Conservation (phyloP, 2,888 invertebrate species). For the Dromius quadrimaculatus region DNA sequence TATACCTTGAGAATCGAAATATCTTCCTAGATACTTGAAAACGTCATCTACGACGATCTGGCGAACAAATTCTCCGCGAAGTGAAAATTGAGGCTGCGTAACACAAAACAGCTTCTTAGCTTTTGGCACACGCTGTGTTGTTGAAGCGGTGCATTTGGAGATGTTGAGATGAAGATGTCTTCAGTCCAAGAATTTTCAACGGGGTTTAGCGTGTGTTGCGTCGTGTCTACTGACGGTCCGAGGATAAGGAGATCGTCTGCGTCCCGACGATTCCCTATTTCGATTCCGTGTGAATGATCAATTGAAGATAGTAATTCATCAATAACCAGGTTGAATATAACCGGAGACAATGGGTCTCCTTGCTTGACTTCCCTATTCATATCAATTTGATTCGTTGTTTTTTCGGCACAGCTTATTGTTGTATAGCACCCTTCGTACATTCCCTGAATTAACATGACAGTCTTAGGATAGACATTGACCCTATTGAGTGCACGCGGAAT, state of each 20-base stretch:
- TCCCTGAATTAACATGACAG: neutral
- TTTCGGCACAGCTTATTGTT: neutral
- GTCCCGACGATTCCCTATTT: neutral
- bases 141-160: neutral
- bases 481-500: neutral
- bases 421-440: neutral
- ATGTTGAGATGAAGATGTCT: neutral
- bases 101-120: conserved; percentile 1
- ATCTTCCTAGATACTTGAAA: neutral
- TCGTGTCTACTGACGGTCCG: neutral
- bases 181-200: neutral
- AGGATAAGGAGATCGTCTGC: conserved; percentile 1
- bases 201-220: neutral
- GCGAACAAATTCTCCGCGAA: neutral
- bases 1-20: neutral
- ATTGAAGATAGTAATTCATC: neutral
- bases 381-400: neutral
- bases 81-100: neutral
- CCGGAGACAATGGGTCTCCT: neutral
- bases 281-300: neutral
- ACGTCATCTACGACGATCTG: neutral
- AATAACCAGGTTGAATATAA: neutral
- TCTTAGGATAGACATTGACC: neutral
- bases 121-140: neutral
- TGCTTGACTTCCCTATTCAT: neutral